phyloP scores from a whole-genome alignment of 2,113 vertebrate species.

The Calcarius ornatus region DNA sequence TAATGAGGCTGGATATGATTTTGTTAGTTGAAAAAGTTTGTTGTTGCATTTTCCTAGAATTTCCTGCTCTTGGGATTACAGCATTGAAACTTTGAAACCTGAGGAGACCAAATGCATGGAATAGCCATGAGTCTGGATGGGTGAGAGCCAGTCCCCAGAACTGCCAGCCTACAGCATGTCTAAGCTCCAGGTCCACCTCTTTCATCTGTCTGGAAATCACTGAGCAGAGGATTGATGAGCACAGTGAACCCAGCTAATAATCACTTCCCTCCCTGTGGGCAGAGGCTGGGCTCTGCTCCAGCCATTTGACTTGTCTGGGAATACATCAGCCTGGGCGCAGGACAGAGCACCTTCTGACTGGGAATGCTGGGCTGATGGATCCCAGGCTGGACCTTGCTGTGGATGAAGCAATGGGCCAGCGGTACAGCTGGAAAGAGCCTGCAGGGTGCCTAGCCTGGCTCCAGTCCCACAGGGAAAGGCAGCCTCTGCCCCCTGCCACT shows the following conservation, averaged over 20 bases:
- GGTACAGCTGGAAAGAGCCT: background rate
- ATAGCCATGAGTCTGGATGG: background rate
- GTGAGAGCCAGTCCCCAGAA: background rate
- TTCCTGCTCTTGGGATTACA: background rate
- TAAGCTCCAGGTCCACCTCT: background rate
- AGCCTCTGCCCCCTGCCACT: background rate
- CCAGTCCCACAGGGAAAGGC: background rate
- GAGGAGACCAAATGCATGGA: background rate
- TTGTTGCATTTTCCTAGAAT: background rate
- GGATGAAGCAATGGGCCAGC: background rate
- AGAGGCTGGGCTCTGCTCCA: background rate
- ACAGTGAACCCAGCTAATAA: background rate
- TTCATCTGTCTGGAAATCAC: background rate
- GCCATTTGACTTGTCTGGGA: background rate
- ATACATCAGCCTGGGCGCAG: background rate
- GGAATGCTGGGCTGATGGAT: background rate
- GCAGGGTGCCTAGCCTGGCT: background rate
- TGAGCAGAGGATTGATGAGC: background rate
- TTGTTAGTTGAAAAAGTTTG: background rate
- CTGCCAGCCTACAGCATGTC: background rate
- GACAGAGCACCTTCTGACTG: accelerated
- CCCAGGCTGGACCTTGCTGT: background rate
- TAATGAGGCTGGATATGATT: background rate
- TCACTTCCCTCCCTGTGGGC: background rate
- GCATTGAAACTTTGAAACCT: background rate